Conservation (phyloP, 2,888 invertebrate species). For the Zhengitettix transpicula region DNA sequence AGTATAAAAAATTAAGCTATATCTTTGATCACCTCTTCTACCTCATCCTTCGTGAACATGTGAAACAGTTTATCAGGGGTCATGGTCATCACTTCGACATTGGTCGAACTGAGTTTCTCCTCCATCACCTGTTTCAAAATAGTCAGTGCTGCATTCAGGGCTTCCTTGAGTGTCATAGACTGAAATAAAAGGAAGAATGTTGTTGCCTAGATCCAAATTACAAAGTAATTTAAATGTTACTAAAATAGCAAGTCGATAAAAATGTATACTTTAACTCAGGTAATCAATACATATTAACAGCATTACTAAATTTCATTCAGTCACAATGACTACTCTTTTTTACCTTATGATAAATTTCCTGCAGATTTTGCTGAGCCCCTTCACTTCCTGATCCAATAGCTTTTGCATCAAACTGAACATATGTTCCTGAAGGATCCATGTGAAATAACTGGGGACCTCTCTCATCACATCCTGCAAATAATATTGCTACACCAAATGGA, state of each 20-base stretch:
- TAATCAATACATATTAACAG: too few relatives aligned
- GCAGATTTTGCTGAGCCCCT: constrained; percentile 90
- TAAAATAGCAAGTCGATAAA: too few relatives aligned
- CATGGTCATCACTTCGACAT: constrained; percentile 94
- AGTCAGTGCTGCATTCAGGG: constrained; percentile 74
- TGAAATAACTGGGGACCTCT: constrained; percentile 91
- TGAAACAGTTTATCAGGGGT: constrained; percentile 70
- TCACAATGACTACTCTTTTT: too few relatives aligned
- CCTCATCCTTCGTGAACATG: constrained; percentile 78
- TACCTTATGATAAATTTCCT: constrained; percentile 44
- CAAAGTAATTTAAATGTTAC: too few relatives aligned
- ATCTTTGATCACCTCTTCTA: constrained; percentile 73
- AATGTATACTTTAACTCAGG: too few relatives aligned
- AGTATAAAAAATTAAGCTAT: constrained; percentile 34
- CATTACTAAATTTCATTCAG: too few relatives aligned
- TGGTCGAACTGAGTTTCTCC: constrained; percentile 89
- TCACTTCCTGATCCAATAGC: constrained; percentile 99
- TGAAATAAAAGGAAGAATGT: constrained; percentile 25
- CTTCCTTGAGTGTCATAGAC: constrained; percentile 87
- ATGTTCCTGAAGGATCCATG: constrained; percentile 98
- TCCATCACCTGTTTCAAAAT: constrained; percentile 99
- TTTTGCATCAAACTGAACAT: constrained; percentile 94
- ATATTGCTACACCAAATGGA: constrained; percentile 96
- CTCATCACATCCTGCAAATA: constrained; percentile 86
- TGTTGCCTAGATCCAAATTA: too few relatives aligned